Conservation (phyloP, 1,140 invertebrate genomes). For the Drosophila azteca region DNA sequence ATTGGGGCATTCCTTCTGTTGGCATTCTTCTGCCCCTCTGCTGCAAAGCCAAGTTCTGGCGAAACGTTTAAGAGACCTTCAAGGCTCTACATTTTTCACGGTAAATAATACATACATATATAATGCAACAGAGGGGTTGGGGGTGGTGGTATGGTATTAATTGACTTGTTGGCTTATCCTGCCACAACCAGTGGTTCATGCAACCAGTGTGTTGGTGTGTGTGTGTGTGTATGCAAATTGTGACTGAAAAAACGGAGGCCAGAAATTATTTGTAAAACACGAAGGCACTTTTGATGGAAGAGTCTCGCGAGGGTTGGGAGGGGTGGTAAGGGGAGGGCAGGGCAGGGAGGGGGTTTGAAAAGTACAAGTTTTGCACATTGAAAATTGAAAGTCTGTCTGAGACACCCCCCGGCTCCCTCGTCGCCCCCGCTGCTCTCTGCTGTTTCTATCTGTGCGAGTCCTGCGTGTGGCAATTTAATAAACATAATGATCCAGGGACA, state of each 20-base stretch:
- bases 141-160: slow-evolving; percentile 30
- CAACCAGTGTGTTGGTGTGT: not conserved
- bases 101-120: too few species aligned
- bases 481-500: slow-evolving; percentile 60
- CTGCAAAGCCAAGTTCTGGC: slow-evolving; percentile 15
- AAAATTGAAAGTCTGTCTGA: slow-evolving; percentile 37
- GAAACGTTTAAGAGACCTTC: slow-evolving; percentile 19
- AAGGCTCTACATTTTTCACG: slow-evolving; percentile 12
- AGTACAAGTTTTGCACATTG: slow-evolving; percentile 22
- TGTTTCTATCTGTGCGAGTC: too few species aligned
- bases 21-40: too few species aligned
- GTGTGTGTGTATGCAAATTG: slow-evolving; percentile 51
- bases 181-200: slow-evolving; percentile 22
- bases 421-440: not conserved
- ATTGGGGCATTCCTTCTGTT: not conserved
- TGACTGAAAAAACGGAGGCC: slow-evolving; percentile 2
- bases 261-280: slow-evolving; percentile 34
- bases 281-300: slow-evolving; percentile 4
- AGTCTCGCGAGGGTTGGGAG: not conserved
- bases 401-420: not conserved
- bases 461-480: slow-evolving; percentile 70
- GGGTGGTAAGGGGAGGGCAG: not conserved
- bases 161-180: slow-evolving; percentile 40
- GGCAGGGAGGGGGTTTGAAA: too few species aligned
- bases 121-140: not conserved